Evolutionary conservation across 2,888 invertebrate species (phyloP).

Genomic region (Rhynchonema sp.): DNA sequence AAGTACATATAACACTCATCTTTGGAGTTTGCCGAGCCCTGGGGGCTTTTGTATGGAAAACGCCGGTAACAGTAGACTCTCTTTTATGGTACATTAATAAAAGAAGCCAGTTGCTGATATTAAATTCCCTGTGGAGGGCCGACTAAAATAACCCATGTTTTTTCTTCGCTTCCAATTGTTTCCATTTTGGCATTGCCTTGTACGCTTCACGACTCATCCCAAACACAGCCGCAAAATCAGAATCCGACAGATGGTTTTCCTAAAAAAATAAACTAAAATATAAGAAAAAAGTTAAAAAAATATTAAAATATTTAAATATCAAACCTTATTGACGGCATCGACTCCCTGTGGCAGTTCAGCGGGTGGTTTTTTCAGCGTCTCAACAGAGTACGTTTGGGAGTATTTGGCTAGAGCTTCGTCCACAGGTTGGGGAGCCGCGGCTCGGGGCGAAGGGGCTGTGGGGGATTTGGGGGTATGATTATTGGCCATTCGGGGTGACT

Average conservation of each 20-base stretch:
- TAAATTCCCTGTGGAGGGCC: background rate
- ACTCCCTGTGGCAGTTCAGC: background rate
- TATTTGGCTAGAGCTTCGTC: background rate
- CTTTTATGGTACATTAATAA: background rate
- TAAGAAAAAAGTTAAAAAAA: background rate
- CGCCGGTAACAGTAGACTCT: too few species aligned
- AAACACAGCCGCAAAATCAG: background rate
- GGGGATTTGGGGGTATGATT: too few species aligned
- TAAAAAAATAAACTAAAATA: background rate
- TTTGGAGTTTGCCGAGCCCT: too few species aligned
- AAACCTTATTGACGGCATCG: background rate
- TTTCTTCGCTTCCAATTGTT: background rate
- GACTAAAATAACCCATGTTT: background rate
- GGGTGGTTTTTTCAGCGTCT: background rate
- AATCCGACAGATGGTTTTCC: too few species aligned
- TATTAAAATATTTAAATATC: background rate
- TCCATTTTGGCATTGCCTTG: background rate
- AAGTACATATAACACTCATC: too few species aligned
- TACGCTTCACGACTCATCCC: background rate
- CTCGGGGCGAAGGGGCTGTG: too few species aligned
- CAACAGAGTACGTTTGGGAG: background rate
- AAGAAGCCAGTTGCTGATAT: too few species aligned
- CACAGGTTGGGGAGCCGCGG: background rate
- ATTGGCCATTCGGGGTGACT: too few species aligned
- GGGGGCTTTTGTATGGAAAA: too few species aligned